A percentile compares a stretch with the other conserved stretches of the same genome.
phyloP scores from a whole-genome alignment of 2,797 vertebrate species.

The Smutsia gigantea region DNA sequence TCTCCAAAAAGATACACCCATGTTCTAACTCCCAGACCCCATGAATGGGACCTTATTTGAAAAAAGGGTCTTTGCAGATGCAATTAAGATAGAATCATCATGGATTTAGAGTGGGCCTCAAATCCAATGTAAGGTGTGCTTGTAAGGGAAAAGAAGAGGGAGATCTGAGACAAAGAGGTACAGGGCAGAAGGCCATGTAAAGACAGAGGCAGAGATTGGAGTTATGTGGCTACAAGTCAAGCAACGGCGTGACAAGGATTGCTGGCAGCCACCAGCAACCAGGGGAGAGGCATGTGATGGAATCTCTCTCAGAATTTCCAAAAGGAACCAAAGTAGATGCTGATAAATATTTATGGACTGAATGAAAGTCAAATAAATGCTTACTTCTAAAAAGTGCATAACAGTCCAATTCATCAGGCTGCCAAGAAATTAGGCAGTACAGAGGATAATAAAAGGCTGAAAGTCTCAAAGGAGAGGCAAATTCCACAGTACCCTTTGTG shows the following conservation, averaged over 20 bases:
- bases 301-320: not conserved
- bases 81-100: not conserved
- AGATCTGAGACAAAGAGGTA: not conserved
- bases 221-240: not conserved
- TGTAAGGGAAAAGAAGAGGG: not conserved
- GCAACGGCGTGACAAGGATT: not conserved
- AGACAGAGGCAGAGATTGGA: not conserved
- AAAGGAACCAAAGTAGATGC: conserved; percentile 1
- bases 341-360: conserved; percentile 57
- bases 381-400: conserved; percentile 42
- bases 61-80: not conserved
- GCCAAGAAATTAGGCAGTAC: conserved; percentile 46
- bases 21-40: not conserved
- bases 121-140: not conserved
- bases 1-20: not conserved
- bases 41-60: not conserved
- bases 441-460: conserved; percentile 28
- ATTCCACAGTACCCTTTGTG: not conserved
- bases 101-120: not conserved
- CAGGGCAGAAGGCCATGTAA: not conserved
- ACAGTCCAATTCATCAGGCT: conserved; percentile 37
- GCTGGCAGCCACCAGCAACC: not conserved
- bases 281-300: not conserved
- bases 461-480: not conserved
- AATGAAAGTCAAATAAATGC: conserved; percentile 38